These are phyloP conservation scores for Diarsia dahlii DNA, from an alignment of 2,888 invertebrate genomes.

Conservation along the genomic window DNA sequence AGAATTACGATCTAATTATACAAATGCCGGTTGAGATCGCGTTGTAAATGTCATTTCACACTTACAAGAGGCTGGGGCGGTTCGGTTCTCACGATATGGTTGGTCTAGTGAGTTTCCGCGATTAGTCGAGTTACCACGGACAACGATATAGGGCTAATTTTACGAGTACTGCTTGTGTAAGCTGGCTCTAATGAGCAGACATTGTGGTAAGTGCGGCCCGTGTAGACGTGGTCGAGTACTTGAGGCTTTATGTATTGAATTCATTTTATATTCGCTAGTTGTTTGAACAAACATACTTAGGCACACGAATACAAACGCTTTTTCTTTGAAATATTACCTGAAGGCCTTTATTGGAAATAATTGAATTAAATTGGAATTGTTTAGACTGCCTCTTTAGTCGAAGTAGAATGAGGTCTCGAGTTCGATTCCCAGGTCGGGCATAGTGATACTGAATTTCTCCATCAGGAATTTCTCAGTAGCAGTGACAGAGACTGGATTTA, in stretches of 20 bases:
- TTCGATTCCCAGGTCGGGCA: no score
- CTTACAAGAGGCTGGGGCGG: constrained; percentile 66
- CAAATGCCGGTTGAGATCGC: constrained; percentile 77
- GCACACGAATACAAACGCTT: neutral
- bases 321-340: neutral
- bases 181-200: constrained; percentile 77
- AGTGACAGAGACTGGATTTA: no score
- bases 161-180: constrained; percentile 74
- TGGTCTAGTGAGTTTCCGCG: constrained; percentile 72
- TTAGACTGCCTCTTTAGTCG: no score
- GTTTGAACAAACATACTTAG: neutral
- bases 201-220: constrained; percentile 62
- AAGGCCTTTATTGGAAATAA: no score
- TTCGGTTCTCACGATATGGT: constrained; percentile 75
- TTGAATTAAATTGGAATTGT: no score
- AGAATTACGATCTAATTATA: constrained; percentile 87
- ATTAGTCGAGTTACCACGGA: constrained; percentile 72
- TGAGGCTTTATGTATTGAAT: constrained; percentile 45
- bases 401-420: no score
- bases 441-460: no score
- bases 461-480: no score
- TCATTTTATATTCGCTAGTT: constrained; percentile 35
- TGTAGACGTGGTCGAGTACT: constrained; percentile 51
- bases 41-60: constrained; percentile 84
- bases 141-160: constrained; percentile 77